Evolutionary conservation across 2,888 invertebrate genomes (phyloP).

Genomic region (Dicyrtomina minuta): DNA sequence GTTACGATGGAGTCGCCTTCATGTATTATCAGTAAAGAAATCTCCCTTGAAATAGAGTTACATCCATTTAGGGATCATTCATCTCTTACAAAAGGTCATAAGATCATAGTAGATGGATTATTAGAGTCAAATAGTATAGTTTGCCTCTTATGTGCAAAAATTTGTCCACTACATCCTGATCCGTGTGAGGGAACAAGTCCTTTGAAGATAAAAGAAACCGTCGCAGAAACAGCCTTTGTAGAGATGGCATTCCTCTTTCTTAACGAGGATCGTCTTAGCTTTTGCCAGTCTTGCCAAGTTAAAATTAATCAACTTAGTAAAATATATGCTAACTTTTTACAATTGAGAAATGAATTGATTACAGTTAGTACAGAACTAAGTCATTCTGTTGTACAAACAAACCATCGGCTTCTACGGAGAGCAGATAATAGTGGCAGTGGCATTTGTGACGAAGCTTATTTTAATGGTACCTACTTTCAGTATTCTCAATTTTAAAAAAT

Average conservation of each 20-base stretch:
- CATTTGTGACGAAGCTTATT: constrained; percentile 8
- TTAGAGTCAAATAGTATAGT: constrained; percentile 10
- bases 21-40: too few species aligned
- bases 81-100: background rate
- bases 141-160: constrained; percentile 17
- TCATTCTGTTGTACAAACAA: constrained; percentile 9
- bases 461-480: constrained; percentile 4
- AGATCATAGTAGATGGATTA: constrained; percentile 13
- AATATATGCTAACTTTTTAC: constrained; percentile 3
- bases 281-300: constrained; percentile 23
- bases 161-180: too few species aligned
- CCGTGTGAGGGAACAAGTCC: too few species aligned
- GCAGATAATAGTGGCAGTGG: background rate
- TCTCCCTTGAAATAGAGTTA: too few species aligned
- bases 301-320: constrained; percentile 23
- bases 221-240: constrained; percentile 16
- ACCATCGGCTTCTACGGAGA: constrained; percentile 17
- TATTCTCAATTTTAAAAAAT: background rate
- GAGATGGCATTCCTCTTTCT: constrained; percentile 16
- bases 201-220: constrained; percentile 16
- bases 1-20: too few species aligned
- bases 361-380: constrained; percentile 24
- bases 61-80: too few species aligned
- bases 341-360: constrained; percentile 4
- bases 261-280: constrained; percentile 7